Conservation (phyloP, 1,140 invertebrate genomes). For the Andricus grossulariae region DNA sequence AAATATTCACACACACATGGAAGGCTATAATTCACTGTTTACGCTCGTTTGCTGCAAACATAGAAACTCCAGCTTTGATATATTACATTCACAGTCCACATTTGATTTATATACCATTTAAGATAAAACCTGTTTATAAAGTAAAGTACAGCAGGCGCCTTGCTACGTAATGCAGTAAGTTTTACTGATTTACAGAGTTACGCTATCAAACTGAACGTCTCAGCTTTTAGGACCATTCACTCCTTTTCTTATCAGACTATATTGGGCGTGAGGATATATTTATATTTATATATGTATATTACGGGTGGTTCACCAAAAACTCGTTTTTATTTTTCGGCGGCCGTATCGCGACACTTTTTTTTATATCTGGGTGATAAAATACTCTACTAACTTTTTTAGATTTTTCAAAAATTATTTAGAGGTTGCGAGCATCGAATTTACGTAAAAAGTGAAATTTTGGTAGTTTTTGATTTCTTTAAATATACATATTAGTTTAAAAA, state of each 20-base stretch:
- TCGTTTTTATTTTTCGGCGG: no score
- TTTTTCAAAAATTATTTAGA: no score
- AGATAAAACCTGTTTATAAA: conserved; percentile 62
- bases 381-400: no score
- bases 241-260: background rate
- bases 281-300: background rate
- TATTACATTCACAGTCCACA: conserved; percentile 45
- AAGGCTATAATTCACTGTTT: conserved; percentile 46
- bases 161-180: conserved; percentile 50
- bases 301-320: background rate
- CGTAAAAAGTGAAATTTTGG: no score
- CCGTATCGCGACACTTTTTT: no score
- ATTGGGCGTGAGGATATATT: background rate
- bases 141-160: conserved; percentile 53
- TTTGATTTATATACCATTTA: conserved; percentile 57
- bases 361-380: no score
- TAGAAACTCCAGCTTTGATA: conserved; percentile 49
- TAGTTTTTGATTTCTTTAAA: no score
- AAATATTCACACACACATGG: conserved; percentile 12
- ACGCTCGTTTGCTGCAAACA: conserved; percentile 46
- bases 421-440: no score
- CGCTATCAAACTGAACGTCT: conserved; percentile 42
- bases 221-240: conserved; percentile 5
- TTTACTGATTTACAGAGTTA: conserved; percentile 56
- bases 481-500: no score